Percentiles rank a stretch among this genome's conserved stretches.
Conservation (phyloP, 2,797 vertebrate genomes). For the Poeciliopsis infans region DNA sequence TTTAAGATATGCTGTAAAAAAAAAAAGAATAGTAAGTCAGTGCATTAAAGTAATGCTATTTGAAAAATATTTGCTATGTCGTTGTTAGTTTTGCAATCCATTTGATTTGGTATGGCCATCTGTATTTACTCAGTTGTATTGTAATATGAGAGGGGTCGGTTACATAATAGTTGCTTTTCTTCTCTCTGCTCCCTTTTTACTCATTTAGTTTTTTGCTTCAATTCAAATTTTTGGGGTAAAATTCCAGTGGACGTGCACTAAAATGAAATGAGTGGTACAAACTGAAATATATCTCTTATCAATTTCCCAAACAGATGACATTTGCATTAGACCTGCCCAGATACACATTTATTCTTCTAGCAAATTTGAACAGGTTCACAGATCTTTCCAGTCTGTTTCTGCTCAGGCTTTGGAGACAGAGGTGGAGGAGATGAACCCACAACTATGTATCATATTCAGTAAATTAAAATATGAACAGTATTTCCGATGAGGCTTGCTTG, state of each 20-base stretch:
- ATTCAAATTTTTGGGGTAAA: background rate
- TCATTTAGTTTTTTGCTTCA: background rate
- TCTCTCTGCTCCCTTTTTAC: background rate
- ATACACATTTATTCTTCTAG: background rate
- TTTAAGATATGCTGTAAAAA: background rate
- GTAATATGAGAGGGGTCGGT: background rate
- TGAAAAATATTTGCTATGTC: background rate
- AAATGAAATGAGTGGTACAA: background rate
- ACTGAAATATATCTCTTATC: background rate
- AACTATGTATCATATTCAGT: constrained; percentile 26
- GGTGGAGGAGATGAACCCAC: constrained; percentile 55
- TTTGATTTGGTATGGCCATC: background rate
- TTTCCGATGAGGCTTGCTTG: background rate
- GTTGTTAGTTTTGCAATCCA: background rate
- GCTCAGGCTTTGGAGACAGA: constrained; percentile 50
- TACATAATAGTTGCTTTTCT: background rate
- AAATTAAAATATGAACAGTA: background rate
- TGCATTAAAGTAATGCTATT: background rate
- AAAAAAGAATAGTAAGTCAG: background rate
- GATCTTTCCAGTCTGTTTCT: constrained; percentile 26
- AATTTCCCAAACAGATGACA: background rate
- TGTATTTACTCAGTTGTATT: constrained; percentile 7
- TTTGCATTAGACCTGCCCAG: background rate
- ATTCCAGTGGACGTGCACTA: background rate
- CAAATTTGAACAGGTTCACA: background rate